Conservation (phyloP, 1,140 invertebrate species). For the Ditylenchus dipsaci region DNA sequence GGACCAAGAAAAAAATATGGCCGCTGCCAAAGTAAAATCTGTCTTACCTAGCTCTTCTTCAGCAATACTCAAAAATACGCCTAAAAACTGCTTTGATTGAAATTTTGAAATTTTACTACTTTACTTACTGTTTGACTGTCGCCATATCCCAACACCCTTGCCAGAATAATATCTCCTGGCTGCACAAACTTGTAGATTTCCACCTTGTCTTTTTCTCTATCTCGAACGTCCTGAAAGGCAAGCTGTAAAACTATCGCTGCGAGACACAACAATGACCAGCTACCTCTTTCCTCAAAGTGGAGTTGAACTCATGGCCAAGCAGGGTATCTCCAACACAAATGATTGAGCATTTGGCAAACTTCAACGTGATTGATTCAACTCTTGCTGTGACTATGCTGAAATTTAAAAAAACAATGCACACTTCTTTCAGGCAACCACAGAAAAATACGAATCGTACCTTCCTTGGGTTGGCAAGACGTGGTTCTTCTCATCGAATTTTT, state of each 20-base stretch:
- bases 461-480: conserved; percentile 33
- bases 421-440: neutral
- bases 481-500: conserved; percentile 38
- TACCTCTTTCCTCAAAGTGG: conserved; percentile 40
- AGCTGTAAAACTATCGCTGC: no score
- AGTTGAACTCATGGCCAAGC: conserved; percentile 39
- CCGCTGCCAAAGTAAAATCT: no score
- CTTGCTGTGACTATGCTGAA: conserved; percentile 4
- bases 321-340: conserved; percentile 45
- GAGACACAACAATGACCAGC: no score
- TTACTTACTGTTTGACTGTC: conserved; percentile 43
- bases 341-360: conserved; percentile 46
- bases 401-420: neutral
- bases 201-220: conserved; percentile 44
- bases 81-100: no score
- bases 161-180: conserved; percentile 47
- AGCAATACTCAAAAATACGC: conserved; percentile 38
- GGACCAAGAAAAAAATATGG: no score
- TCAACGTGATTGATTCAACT: conserved; percentile 30
- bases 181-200: conserved; percentile 40
- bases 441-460: no score
- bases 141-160: conserved; percentile 44
- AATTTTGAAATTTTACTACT: no score
- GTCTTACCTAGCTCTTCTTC: conserved; percentile 28
- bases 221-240: conserved; percentile 28